Evolutionary conservation across 2,113 vertebrate species (phyloP).

Genomic region (Saccopteryx leptura): DNA sequence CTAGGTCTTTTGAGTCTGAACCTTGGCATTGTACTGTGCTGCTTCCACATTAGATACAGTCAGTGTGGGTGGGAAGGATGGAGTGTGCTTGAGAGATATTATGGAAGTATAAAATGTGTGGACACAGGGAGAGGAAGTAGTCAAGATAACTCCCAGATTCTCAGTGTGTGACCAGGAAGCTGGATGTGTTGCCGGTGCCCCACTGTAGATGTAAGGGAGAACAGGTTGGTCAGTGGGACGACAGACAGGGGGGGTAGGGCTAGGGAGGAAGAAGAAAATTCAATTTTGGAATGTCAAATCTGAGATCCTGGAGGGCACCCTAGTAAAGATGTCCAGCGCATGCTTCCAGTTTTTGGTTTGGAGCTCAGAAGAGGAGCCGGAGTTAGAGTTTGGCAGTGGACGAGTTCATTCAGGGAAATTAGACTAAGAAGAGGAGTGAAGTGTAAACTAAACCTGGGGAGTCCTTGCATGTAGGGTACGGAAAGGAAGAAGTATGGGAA

Average conservation of each 20-base stretch:
- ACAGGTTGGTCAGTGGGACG: not conserved
- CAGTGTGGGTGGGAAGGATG: not conserved
- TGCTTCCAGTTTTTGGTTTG: conserved; percentile 43
- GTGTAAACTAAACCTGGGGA: not conserved
- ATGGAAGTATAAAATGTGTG: not conserved
- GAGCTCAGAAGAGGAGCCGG: conserved; percentile 33
- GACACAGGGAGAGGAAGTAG: not conserved
- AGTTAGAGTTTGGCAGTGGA: not conserved
- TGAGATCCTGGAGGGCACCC: not conserved
- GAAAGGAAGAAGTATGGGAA: not conserved
- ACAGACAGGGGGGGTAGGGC: not conserved
- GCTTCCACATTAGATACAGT: not conserved
- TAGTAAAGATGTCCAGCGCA: not conserved
- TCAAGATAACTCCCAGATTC: not conserved
- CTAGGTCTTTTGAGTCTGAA: not conserved
- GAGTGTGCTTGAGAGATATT: not conserved
- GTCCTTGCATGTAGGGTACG: not conserved
- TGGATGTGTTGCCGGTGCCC: not conserved
- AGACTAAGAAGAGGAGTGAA: not conserved
- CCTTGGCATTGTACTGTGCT: not conserved
- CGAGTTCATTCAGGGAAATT: not conserved
- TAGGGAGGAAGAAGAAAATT: not conserved
- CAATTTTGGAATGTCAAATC: not conserved
- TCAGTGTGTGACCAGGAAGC: not conserved
- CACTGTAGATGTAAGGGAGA: not conserved